These are phyloP conservation scores for human (Homo sapiens) DNA, from an alignment of 2,113 vertebrate genomes.

Conservation along the genomic window DNA sequence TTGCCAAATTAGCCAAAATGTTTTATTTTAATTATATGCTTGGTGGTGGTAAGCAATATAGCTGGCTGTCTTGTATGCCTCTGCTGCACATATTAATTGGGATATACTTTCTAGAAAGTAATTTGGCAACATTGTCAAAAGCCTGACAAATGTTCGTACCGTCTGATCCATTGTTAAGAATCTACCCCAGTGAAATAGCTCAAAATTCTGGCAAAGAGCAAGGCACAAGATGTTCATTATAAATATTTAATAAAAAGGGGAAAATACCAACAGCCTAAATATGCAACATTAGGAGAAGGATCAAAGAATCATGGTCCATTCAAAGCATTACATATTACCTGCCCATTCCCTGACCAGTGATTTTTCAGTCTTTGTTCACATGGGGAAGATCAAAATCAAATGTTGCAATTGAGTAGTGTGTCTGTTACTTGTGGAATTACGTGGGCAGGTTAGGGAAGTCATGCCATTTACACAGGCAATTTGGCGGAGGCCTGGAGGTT, in stretches of 20 bases:
- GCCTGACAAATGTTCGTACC: background rate
- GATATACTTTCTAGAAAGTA: conserved; percentile 22
- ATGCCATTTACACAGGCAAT: background rate
- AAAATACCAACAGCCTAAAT: background rate
- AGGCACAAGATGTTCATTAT: background rate
- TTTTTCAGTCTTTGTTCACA: background rate
- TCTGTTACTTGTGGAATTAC: background rate
- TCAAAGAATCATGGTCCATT: background rate
- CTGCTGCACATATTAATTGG: background rate
- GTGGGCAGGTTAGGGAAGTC: background rate
- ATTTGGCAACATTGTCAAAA: background rate
- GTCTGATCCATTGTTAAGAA: background rate
- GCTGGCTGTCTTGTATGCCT: background rate
- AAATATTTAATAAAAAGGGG: background rate
- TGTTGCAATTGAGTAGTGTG: background rate
- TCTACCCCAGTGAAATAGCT: background rate
- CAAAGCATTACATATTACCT: background rate
- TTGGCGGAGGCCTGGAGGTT: background rate
- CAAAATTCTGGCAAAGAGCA: background rate
- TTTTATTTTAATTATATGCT: background rate
- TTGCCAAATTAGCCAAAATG: background rate
- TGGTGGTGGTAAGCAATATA: background rate
- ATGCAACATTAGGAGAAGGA: background rate
- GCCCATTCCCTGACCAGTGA: background rate
- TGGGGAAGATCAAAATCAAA: background rate